Evolutionary conservation across 2,113 vertebrate species (phyloP).

Genomic region (Nymphicus hollandicus): DNA sequence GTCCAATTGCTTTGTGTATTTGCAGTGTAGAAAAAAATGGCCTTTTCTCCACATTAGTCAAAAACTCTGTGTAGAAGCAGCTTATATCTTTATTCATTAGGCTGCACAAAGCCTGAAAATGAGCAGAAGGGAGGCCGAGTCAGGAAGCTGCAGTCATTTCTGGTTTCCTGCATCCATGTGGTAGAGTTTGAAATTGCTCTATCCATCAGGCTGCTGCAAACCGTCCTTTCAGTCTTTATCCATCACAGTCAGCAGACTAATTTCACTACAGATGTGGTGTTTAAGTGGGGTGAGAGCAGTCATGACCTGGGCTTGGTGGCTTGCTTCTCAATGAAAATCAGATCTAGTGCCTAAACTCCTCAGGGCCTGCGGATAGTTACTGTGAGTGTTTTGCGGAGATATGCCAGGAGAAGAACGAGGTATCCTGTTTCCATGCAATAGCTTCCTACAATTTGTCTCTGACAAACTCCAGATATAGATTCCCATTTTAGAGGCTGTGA

Average conservation of each 20-base stretch:
- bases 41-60: background rate
- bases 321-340: background rate
- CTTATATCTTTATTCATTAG: background rate
- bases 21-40: accelerated
- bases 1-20: background rate
- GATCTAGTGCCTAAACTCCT: background rate
- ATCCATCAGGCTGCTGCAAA: background rate
- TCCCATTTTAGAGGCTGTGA: background rate
- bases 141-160: background rate
- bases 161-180: background rate
- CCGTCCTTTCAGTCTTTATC: background rate
- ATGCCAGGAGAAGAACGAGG: background rate
- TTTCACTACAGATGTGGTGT: background rate
- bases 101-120: background rate
- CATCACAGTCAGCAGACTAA: background rate
- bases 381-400: background rate
- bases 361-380: background rate
- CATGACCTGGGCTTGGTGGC: background rate
- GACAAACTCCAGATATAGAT: constrained; percentile 1
- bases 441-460: constrained; percentile 20
- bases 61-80: background rate
- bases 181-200: background rate
- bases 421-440: background rate
- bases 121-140: background rate
- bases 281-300: background rate